Base-by-base conservation (phyloP, 2,113 vertebrate genomes). In the Dromaius novaehollandiae region DNA sequence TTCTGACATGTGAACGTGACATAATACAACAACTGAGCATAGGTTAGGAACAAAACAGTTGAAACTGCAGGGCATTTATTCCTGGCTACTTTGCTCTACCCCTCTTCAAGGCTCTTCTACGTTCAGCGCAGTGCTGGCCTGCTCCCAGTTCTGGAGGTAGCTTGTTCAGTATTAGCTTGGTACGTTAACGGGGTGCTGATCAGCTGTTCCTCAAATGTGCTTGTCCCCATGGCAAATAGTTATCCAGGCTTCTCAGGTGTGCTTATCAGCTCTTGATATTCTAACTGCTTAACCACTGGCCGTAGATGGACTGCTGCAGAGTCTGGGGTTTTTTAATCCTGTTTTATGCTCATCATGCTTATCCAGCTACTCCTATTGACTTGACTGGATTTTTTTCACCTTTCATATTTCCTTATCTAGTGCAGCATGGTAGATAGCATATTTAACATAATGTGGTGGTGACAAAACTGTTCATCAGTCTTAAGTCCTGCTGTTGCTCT, bases 71-170 rank as follows among this genome's bases (percentile, higher is more conserved):
- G 71, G 34, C 17, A n/a, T 46, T 0, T 1, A 2, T 21, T 55
- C 21, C 44, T 34, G 6, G 18, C 46, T 34, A 30, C 26, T 30
- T 32, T 25, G 50, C 0, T 0, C 50, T 46, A 34, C 18, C 6
- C 34, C 19, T 48, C 0, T 1, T 44, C 18, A 2, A 15, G 64
- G 44, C 34, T 77, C 5, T 36, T 55, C 36, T 20, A 32, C 13
- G 2, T 26, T 11, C 15, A 3, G 7, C 2, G 24, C 40, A 1
- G 0, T 4, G 38, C 40, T 6, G 26, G 6, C 1, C 24, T 16
- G 6, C 76, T 81, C 32, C 13, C 25, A 21, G 55, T 25, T 34
- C 38, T 11, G 71, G 30, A 77, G 34, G 36, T 20, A 13, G 20
- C 38, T 53, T 40, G 28, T 40, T 40, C 24, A 5, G 13, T 20